Conservation (phyloP, 2,888 invertebrate genomes). For the Shargacucullia verbasci region DNA sequence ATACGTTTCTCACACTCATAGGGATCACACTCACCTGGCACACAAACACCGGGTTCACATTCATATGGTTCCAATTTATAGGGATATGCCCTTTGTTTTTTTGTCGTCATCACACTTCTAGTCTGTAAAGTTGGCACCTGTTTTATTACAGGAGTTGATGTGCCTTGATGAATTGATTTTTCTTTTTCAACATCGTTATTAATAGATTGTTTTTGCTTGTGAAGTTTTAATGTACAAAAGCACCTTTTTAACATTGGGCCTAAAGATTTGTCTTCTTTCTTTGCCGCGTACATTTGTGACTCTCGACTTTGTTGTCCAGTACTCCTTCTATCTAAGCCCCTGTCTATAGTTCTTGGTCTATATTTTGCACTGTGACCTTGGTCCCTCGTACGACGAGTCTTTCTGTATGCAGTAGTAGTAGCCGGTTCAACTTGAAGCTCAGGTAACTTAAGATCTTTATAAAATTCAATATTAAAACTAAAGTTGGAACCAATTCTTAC, state of each 20-base stretch:
- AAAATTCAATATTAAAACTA: constrained; percentile 65
- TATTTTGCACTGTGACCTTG: constrained; percentile 19
- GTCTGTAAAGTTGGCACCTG: constrained; percentile 19
- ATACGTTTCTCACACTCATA: constrained; percentile 44
- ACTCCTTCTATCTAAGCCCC: constrained; percentile 13
- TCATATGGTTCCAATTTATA: constrained; percentile 52
- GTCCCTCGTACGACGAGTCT: constrained; percentile 1
- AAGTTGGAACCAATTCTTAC: constrained; percentile 60
- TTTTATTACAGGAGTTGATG: constrained; percentile 9
- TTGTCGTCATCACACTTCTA: constrained; percentile 23
- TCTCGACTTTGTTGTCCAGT: constrained; percentile 9
- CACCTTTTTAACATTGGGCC: constrained; percentile 38
- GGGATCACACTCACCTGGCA: constrained; percentile 63
- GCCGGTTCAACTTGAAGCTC: constrained; percentile 15
- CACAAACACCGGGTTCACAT: constrained; percentile 58
- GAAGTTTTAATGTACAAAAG: constrained; percentile 65
- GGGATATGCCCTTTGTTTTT: constrained; percentile 12
- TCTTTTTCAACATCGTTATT: constrained; percentile 2
- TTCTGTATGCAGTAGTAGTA: constrained; percentile 11
- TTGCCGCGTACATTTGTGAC: constrained; percentile 30
- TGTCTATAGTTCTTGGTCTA: constrained; percentile 14
- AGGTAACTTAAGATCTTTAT: constrained; percentile 47
- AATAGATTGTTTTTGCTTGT: constrained; percentile 38
- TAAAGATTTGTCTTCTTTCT: constrained; percentile 21
- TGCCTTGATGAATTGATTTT: constrained; percentile 12